Conservation (phyloP, 2,113 vertebrate species). For the Pteronura brasiliensis region DNA sequence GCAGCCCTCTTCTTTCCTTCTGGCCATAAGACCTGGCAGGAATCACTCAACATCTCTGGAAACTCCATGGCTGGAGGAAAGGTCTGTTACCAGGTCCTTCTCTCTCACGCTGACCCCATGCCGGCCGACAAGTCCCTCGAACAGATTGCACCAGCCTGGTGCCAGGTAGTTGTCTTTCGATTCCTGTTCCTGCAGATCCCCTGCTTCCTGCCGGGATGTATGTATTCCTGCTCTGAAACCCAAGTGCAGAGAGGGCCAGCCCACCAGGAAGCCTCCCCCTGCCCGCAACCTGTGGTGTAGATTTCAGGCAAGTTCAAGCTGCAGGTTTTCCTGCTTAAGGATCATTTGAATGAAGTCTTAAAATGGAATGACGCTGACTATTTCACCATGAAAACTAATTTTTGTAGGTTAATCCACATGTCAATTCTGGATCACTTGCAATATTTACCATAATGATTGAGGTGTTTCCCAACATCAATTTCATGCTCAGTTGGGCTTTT, state of each 20-base stretch:
- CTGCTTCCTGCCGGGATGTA: neutral
- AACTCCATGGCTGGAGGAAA: neutral
- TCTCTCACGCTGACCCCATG: conserved; percentile 31
- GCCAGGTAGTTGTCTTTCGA: conserved; percentile 49
- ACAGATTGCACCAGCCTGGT: conserved; percentile 61
- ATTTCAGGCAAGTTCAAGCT: neutral
- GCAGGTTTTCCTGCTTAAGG: neutral
- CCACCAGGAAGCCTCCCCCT: neutral
- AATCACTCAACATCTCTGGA: neutral
- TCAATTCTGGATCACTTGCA: neutral
- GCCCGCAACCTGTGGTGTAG: rapidly evolving
- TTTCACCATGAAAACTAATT: neutral
- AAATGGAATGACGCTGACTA: neutral
- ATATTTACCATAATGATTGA: neutral
- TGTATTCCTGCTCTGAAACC: neutral
- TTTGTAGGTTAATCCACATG: neutral
- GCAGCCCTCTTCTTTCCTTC: neutral
- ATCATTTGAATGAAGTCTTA: neutral
- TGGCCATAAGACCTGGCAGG: neutral
- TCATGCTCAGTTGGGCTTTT: neutral
- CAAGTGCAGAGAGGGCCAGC: neutral
- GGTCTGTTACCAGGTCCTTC: neutral
- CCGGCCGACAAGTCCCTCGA: conserved; percentile 6
- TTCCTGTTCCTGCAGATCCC: conserved; percentile 2
- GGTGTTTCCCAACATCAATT: neutral